Percentiles rank a stretch among this genome's conserved stretches.
Evolutionary conservation across 2,113 vertebrate species (phyloP).

Genomic region (Nycticryphes semicollaris): DNA sequence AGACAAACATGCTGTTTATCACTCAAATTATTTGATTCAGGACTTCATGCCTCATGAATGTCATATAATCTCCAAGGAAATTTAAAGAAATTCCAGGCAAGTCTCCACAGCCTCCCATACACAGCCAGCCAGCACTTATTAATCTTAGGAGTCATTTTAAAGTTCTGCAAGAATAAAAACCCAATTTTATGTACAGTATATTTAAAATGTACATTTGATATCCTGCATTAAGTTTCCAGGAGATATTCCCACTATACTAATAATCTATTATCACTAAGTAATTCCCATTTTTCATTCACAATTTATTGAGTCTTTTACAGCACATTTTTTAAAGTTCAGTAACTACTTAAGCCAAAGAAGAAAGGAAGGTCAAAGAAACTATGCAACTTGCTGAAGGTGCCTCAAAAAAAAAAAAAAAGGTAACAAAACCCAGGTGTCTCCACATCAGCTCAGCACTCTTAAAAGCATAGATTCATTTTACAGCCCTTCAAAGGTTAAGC

Average conservation of each 20-base stretch:
- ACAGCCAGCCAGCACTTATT: not conserved
- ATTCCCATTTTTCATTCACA: not conserved
- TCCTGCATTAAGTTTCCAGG: not conserved
- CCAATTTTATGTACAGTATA: not conserved
- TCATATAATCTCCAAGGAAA: not conserved
- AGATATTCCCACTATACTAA: not conserved
- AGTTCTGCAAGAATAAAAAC: not conserved
- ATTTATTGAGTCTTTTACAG: not conserved
- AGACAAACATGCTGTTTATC: not conserved
- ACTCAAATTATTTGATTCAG: not conserved
- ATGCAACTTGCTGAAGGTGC: not conserved
- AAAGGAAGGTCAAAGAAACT: not conserved
- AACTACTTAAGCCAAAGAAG: not conserved
- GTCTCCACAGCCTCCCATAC: not conserved
- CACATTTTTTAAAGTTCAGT: not conserved
- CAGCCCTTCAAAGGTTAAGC: not conserved
- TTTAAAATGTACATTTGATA: not conserved
- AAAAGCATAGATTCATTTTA: not conserved
- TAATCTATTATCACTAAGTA: not conserved
- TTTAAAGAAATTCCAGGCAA: not conserved
- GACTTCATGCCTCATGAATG: not conserved
- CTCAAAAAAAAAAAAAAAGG: not conserved
- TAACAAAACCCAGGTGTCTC: not conserved
- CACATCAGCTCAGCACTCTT: not conserved
- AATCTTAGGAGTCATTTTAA: not conserved